A percentile compares a stretch with the other conserved stretches of the same genome.
phyloP scores from a whole-genome alignment of 2,113 vertebrate genomes.

The Pangasianodon gigas region DNA sequence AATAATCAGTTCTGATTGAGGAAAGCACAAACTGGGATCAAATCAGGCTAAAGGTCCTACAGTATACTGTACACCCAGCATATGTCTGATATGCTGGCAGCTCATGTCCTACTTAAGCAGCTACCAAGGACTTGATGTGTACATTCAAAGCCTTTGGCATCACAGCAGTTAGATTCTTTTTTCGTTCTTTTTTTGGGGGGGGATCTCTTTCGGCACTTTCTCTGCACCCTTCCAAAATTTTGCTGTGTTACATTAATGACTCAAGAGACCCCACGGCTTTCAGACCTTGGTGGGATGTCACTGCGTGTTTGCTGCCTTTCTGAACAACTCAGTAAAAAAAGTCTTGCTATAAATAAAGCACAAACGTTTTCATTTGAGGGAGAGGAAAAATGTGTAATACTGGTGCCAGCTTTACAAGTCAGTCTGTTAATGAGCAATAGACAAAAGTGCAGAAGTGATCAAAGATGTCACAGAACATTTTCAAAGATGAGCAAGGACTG shows the following conservation, averaged over 20 bases:
- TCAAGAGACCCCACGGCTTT: conserved; percentile 22
- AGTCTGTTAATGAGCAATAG: not conserved
- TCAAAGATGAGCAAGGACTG: not conserved
- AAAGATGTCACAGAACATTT: not conserved
- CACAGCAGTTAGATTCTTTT: not conserved
- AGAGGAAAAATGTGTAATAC: not conserved
- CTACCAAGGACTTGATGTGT: not conserved
- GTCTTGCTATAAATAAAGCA: conserved; percentile 3
- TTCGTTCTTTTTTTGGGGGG: not conserved
- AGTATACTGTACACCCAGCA: not conserved
- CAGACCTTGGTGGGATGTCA: not conserved
- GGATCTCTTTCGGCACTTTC: not conserved
- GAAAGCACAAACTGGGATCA: not conserved
- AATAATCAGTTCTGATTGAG: not conserved
- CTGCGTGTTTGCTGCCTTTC: not conserved
- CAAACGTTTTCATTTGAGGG: not conserved
- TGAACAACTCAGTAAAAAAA: conserved; percentile 3
- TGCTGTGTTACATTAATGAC: not conserved
- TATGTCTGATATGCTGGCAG: not conserved
- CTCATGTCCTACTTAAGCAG: not conserved
- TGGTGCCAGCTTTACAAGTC: not conserved
- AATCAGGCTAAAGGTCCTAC: not conserved
- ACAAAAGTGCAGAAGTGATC: not conserved
- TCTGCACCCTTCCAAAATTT: not conserved
- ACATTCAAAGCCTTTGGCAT: not conserved